These are phyloP conservation scores for Eupristina koningsbergeri DNA, from an alignment of 1,140 invertebrate species.

Conservation along the genomic window DNA sequence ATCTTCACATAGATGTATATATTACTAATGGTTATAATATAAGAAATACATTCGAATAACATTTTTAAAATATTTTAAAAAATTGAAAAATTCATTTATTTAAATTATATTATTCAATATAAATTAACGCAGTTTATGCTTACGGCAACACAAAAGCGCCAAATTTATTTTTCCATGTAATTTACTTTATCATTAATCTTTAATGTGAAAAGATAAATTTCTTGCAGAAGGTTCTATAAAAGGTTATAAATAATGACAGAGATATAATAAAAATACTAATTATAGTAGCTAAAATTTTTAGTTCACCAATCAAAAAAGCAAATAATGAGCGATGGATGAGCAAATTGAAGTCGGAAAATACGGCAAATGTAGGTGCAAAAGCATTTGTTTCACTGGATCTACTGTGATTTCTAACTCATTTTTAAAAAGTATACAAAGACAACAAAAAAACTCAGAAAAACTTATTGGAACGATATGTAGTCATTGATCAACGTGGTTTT, in stretches of 20 bases:
- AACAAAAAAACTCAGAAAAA: neutral
- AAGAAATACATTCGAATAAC: too few species aligned
- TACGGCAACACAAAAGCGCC: too few species aligned
- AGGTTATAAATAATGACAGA: neutral
- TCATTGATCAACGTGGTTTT: slow-evolving; percentile 22
- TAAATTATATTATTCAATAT: too few species aligned
- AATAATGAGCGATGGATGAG: neutral
- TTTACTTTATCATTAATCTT: neutral
- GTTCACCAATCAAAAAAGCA: neutral
- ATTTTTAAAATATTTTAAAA: too few species aligned
- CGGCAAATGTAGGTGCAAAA: neutral
- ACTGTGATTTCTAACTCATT: neutral
- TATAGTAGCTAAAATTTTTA: neutral
- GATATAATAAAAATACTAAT: neutral
- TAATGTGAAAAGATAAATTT: neutral
- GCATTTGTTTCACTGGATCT: neutral
- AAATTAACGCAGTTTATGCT: too few species aligned
- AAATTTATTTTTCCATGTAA: neutral
- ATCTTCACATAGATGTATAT: too few species aligned
- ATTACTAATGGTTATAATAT: too few species aligned
- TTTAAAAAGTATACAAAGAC: neutral
- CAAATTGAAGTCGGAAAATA: neutral
- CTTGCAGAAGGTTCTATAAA: neutral
- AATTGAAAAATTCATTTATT: too few species aligned
- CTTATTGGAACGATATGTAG: neutral